A percentile compares a stretch with the other conserved stretches of the same genome.
Conservation (phyloP, 2,113 vertebrate genomes). For the Sula dactylatra region DNA sequence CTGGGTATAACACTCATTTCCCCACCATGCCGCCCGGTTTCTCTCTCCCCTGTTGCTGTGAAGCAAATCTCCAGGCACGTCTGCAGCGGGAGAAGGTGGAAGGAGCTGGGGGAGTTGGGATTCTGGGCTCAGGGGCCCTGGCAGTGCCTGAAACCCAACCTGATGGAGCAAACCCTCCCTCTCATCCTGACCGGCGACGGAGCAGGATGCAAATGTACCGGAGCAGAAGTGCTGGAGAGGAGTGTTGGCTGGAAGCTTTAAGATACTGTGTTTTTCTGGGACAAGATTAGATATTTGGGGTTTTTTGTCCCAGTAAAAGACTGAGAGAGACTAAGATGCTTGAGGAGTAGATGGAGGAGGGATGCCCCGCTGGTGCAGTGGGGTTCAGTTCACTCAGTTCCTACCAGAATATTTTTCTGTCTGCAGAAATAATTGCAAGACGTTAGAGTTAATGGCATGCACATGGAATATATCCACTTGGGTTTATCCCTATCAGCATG, state of each 20-base stretch:
- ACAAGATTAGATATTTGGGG: neutral
- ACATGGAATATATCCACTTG: neutral
- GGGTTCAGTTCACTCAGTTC: neutral
- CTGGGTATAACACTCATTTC: neutral
- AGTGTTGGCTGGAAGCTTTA: neutral
- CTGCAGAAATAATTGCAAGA: neutral
- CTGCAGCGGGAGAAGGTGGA: accelerated
- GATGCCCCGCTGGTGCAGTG: neutral
- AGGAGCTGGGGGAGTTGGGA: neutral
- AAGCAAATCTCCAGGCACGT: neutral
- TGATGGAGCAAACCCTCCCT: accelerated
- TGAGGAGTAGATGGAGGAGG: neutral
- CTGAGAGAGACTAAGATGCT: neutral
- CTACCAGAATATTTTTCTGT: neutral
- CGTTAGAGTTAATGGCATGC: too few relatives aligned
- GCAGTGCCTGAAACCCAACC: neutral
- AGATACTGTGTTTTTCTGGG: neutral
- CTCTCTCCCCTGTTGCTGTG: neutral
- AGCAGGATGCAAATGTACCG: neutral
- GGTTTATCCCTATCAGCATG: neutral
- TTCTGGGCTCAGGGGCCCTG: neutral
- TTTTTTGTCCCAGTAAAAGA: neutral
- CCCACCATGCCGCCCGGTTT: accelerated
- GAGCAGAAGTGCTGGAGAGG: neutral
- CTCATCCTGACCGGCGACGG: neutral